Conservation (phyloP, 2,888 invertebrate species). For the Lasioglossum zephyrum region DNA sequence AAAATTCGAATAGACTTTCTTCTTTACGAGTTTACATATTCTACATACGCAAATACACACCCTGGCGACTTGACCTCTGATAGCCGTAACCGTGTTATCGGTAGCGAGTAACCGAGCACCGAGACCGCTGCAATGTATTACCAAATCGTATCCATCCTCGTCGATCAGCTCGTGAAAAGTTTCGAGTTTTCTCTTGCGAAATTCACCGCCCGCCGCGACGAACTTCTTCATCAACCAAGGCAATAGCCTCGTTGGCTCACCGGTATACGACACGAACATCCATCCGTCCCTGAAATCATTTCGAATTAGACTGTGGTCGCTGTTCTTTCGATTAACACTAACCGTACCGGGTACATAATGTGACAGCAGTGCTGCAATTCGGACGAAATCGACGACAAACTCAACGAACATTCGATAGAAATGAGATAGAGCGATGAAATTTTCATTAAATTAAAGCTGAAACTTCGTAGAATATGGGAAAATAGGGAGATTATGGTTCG, state of each 20-base stretch:
- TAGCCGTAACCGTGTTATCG: constrained; percentile 87
- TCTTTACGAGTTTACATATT: neutral
- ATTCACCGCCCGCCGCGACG: constrained; percentile 86
- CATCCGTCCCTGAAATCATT: constrained; percentile 86
- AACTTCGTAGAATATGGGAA: no score
- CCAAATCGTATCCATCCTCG: constrained; percentile 86
- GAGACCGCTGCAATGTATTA: constrained; percentile 93
- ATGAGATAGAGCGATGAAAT: no score
- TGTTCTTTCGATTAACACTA: no score
- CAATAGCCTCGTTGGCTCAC: constrained; percentile 88
- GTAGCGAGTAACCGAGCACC: constrained; percentile 87
- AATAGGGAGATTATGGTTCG: no score
- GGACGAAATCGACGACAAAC: no score
- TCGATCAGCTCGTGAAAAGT: constrained; percentile 85
- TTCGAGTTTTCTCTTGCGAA: constrained; percentile 85
- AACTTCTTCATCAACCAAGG: constrained; percentile 89
- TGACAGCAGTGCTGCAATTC: no score
- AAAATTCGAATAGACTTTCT: neutral
- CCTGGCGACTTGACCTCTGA: constrained; percentile 91
- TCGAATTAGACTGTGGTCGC: neutral
- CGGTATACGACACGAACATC: constrained; percentile 88
- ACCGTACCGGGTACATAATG: no score
- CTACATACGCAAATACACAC: constrained; percentile 78
- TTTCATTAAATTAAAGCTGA: no score
- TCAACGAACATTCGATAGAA: no score